These are phyloP conservation scores for Tachypleus tridentatus DNA, from an alignment of 1,140 invertebrate species.

Conservation along the genomic window DNA sequence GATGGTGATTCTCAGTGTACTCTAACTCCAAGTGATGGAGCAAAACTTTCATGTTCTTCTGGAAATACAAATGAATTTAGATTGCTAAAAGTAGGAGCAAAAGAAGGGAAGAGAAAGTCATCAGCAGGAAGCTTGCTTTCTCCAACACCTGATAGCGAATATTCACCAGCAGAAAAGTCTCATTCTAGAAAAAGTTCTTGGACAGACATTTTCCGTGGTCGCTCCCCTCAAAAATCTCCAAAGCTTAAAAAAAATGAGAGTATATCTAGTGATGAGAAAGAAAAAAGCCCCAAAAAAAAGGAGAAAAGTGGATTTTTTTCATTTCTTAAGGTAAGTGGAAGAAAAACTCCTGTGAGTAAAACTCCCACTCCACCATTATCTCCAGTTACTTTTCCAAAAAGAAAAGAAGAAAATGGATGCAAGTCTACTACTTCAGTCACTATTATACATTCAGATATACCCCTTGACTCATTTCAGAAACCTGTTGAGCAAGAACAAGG, in stretches of 20 bases:
- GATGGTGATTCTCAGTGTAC: constrained; percentile 20
- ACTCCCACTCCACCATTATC: constrained; percentile 1
- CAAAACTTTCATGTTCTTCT: neutral
- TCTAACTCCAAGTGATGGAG: constrained; percentile 15
- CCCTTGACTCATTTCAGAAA: too few relatives aligned
- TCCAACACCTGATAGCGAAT: too few relatives aligned
- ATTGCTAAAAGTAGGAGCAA: too few relatives aligned
- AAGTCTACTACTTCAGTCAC: too few relatives aligned
- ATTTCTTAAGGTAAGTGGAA: constrained; percentile 11
- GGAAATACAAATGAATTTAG: too few relatives aligned
- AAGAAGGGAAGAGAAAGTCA: too few relatives aligned
- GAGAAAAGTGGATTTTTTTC: constrained; percentile 16
- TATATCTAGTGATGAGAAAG: neutral
- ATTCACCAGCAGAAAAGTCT: too few relatives aligned
- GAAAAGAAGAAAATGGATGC: too few relatives aligned
- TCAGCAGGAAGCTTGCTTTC: too few relatives aligned
- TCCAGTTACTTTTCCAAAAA: too few relatives aligned
- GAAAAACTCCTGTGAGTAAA: neutral
- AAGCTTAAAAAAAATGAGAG: neutral
- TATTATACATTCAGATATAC: too few relatives aligned
- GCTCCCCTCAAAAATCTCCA: constrained; percentile 1
- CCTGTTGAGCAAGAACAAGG: too few relatives aligned
- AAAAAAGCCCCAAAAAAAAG: constrained; percentile 1
- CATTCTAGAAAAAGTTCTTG: constrained; percentile 15
- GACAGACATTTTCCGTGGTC: constrained; percentile 18